phyloP scores from a whole-genome alignment of 2,113 vertebrate genomes.

The Mesembrinibis cayennensis region DNA sequence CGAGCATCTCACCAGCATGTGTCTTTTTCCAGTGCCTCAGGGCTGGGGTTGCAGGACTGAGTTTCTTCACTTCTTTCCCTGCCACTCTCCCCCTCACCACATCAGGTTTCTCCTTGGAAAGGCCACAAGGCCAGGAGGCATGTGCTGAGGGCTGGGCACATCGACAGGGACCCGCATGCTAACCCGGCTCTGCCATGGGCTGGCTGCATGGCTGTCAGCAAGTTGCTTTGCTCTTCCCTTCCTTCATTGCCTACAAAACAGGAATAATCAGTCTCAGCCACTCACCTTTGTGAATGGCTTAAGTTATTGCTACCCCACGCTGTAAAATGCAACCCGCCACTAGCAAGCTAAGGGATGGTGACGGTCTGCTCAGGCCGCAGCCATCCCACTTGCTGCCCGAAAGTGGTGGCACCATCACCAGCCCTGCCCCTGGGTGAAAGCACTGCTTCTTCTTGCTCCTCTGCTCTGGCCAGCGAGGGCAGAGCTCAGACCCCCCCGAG shows the following conservation, averaged over 20 bases:
- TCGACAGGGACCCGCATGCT: accelerated
- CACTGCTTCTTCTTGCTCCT: neutral
- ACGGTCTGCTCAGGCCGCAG: neutral
- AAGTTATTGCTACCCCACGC: neutral
- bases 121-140: neutral
- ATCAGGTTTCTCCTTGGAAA: neutral
- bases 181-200: neutral
- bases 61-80: neutral
- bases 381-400: neutral
- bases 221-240: neutral
- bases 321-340: neutral
- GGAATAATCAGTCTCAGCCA: neutral
- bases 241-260: neutral
- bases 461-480: neutral
- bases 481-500: neutral
- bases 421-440: neutral
- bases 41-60: neutral
- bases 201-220: neutral
- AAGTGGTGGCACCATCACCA: neutral
- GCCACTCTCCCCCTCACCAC: accelerated
- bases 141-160: neutral
- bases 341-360: neutral
- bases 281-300: neutral
- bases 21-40: neutral
- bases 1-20: accelerated